These are phyloP conservation scores for Hypomesus transpacificus DNA, from an alignment of 2,113 vertebrate genomes.

Conservation along the genomic window DNA sequence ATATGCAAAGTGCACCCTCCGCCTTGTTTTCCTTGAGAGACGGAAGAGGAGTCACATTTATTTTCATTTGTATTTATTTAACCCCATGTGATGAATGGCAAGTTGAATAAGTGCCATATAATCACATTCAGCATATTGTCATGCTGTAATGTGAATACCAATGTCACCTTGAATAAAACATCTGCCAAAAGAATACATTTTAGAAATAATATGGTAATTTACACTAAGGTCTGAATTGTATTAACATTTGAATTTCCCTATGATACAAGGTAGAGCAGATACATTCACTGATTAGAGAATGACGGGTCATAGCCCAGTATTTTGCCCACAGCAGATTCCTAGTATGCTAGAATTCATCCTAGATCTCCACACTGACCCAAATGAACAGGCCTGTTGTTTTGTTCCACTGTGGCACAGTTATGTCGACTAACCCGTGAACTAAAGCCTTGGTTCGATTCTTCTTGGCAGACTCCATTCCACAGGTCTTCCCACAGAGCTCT, in stretches of 20 bases:
- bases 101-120: constrained; percentile 71
- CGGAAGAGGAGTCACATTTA: constrained; percentile 56
- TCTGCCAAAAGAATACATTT: constrained; percentile 70
- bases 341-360: neutral
- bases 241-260: constrained; percentile 64
- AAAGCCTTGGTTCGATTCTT: no score
- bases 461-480: no score
- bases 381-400: no score
- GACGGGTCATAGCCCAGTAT: neutral
- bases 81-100: constrained; percentile 70
- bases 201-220: constrained; percentile 74
- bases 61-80: constrained; percentile 72
- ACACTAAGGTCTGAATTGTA: constrained; percentile 63
- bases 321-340: no score
- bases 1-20: constrained; percentile 77
- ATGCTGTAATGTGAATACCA: constrained; percentile 60
- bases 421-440: no score
- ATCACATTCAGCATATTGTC: constrained; percentile 72
- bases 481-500: constrained; percentile 39
- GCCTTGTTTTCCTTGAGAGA: constrained; percentile 60
- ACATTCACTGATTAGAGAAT: constrained; percentile 37
- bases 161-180: constrained; percentile 75
- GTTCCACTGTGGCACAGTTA: no score
- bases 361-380: neutral
- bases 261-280: constrained; percentile 36